phyloP scores from a whole-genome alignment of 2,797 vertebrate genomes.

The Microcaecilia unicolor region DNA sequence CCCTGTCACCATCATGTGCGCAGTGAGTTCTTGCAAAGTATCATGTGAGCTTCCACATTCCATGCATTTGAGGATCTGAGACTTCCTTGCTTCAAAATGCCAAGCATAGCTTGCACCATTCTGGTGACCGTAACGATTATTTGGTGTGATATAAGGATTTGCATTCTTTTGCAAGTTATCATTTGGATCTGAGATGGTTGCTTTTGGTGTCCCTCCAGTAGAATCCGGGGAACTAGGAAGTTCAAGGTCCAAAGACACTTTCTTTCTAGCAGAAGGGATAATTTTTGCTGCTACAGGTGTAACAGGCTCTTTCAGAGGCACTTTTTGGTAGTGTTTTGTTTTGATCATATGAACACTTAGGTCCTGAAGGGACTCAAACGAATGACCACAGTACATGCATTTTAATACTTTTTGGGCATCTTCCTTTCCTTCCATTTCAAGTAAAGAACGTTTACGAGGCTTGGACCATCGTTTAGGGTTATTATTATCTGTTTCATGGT shows the following conservation, averaged over 20 bases:
- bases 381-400: constrained; percentile 98
- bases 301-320: constrained; percentile 98
- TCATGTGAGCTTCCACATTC: constrained; percentile 95
- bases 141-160: constrained; percentile 93
- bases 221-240: constrained; percentile 94
- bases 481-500: constrained; percentile 88
- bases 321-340: constrained; percentile 99
- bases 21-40: constrained; percentile 90
- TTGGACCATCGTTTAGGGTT: constrained; percentile 95
- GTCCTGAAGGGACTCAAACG: constrained; percentile 97
- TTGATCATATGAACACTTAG: constrained; percentile 98
- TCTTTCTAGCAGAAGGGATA: constrained; percentile 83
- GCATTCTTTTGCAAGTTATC: constrained; percentile 81
- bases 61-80: constrained; percentile 98
- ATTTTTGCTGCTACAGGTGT: constrained; percentile 92
- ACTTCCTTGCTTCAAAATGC: constrained; percentile 97
- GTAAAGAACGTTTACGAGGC: constrained; percentile 90
- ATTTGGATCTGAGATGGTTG: constrained; percentile 57
- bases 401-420: constrained; percentile 97
- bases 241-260: constrained; percentile 82
- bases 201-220: constrained; percentile 74
- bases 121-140: constrained; percentile 97
- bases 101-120: constrained; percentile 97
- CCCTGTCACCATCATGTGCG: constrained; percentile 98
- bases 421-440: constrained; percentile 98